Percentiles rank a stretch among this genome's conserved stretches.
These are phyloP conservation scores for Spheniscus humboldti DNA, from an alignment of 2,797 vertebrate species.

Conservation along the genomic window DNA sequence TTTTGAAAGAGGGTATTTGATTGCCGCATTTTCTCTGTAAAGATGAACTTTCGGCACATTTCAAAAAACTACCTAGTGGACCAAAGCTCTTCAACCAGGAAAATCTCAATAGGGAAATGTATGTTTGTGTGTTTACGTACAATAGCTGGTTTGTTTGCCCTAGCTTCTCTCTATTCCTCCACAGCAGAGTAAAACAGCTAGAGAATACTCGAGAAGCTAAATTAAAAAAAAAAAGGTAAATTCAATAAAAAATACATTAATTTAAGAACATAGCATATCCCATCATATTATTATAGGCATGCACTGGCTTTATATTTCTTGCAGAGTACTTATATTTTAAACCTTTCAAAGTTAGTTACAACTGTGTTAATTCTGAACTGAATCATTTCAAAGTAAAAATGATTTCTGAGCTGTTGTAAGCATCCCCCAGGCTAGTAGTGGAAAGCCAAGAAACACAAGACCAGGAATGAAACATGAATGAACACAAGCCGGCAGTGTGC, in stretches of 20 bases:
- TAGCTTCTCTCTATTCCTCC: neutral
- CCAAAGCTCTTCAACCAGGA: neutral
- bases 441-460: neutral
- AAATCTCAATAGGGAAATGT: neutral
- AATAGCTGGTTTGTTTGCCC: neutral
- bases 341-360: neutral
- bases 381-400: neutral
- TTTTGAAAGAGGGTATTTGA: neutral
- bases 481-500: too few relatives aligned
- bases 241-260: neutral
- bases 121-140: neutral
- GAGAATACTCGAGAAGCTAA: neutral
- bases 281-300: neutral
- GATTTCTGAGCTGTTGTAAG: neutral
- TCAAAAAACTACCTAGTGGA: neutral
- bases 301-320: neutral
- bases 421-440: neutral
- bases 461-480: neutral
- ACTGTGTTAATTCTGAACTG: neutral
- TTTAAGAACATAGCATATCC: neutral
- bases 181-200: neutral
- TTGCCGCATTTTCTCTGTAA: neutral
- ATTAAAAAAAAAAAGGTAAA: neutral
- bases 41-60: neutral
- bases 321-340: neutral